Evolutionary conservation across 2,888 invertebrate species (phyloP).

Genomic region (Ectemnius cavifrons): DNA sequence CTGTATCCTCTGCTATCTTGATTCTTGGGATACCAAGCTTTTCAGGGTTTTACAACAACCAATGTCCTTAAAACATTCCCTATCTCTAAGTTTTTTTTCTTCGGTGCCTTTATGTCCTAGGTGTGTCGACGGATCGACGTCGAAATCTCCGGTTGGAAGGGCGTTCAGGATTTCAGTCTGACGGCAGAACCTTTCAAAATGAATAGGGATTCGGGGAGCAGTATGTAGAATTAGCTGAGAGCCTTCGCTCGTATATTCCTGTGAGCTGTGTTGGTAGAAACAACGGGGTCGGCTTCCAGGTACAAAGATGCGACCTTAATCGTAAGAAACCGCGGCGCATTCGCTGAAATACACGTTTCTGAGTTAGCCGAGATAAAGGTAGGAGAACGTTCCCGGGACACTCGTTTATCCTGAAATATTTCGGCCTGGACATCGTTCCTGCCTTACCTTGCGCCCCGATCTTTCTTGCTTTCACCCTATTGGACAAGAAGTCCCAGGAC

Average conservation of each 20-base stretch:
- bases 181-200: neutral
- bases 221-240: slow-evolving; percentile 14
- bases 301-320: slow-evolving; percentile 30
- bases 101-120: neutral
- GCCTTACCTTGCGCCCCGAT: slow-evolving; percentile 39
- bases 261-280: neutral
- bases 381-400: slow-evolving; percentile 17
- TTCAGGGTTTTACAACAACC: slow-evolving; percentile 30
- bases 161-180: no score
- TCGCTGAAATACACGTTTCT: slow-evolving; percentile 28
- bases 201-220: slow-evolving; percentile 21
- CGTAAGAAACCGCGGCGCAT: slow-evolving; percentile 27
- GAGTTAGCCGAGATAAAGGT: slow-evolving; percentile 18
- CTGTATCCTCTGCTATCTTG: slow-evolving; percentile 21
- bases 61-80: slow-evolving; percentile 17
- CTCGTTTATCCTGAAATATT: slow-evolving; percentile 48
- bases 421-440: slow-evolving; percentile 30
- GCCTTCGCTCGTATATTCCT: slow-evolving; percentile 5
- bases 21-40: slow-evolving; percentile 15
- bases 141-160: neutral
- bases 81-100: neutral
- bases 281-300: neutral
- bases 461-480: slow-evolving; percentile 17
- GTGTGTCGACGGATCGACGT: neutral
- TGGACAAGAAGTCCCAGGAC: neutral